Base-by-base conservation (phyloP, 2,888 invertebrate species). In the Mechanitis mazaeus region DNA sequence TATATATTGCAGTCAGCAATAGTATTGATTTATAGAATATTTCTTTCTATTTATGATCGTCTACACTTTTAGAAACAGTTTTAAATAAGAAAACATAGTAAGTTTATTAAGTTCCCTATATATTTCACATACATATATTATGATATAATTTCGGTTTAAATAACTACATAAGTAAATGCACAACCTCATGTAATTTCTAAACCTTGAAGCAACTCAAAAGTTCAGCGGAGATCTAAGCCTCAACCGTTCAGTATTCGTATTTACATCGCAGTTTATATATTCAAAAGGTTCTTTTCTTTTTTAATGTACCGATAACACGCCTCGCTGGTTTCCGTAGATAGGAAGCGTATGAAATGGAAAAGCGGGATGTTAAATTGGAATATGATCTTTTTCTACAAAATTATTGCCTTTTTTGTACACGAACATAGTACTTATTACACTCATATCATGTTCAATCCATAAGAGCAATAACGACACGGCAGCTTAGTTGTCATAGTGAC, bases 271-370 rank as follows among this genome's bases (percentile, higher is more conserved):
- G 56, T 58, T 67, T 63, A 63, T 55, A 55, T 64, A 55, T 64
- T 68, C 63, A 68, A 70, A 50, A 69, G 63, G 68, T 54, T 68
- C 66, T 66, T 64, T 64, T 62, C 69, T 67, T 63, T 65, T 67
- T 65, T 66, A 64, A 64, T 65, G 63, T 58, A 62, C 65, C 64
- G 66, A 69, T 68, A 68, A 57, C 65, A 54, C 64, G 64, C 47
- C 54, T 38, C 46, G 61, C 20, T 58, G 60, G 56, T 1, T 33
- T 55, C 54, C 45, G 42, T n/a, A 31, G 54, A 58, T 54, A 38
- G 50, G 50, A 50, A 31, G 9, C 50, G 9, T 50, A 31, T 11
- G n/a, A 31, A 50, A 50, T 31, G 31, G 50, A 50, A 50, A 50
- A 50, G 9, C 50, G 9, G 50, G 9, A 50, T 9, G 31, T 31